phyloP scores from a whole-genome alignment of 2,113 vertebrate genomes.

The Burhinus bistriatus region DNA sequence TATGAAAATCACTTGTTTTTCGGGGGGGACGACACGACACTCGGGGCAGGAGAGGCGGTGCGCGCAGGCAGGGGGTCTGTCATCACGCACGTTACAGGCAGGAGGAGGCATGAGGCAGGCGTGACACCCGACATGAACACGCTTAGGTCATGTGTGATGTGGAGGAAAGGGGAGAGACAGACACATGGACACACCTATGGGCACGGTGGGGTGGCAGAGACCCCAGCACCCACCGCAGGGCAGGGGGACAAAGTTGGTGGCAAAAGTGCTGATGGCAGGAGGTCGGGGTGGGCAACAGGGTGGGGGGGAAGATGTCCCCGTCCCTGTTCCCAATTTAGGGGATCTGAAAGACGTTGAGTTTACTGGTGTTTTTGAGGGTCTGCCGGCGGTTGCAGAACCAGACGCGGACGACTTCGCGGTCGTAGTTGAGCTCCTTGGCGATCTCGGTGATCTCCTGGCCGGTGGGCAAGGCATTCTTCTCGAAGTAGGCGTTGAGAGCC shows the following conservation, averaged over 20 bases:
- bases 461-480: constrained; percentile 92
- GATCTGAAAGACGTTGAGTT: constrained; percentile 91
- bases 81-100: background rate
- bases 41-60: background rate
- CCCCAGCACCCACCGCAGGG: background rate
- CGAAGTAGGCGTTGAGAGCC: constrained; percentile 93
- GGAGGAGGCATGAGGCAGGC: background rate
- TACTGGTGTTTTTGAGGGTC: constrained; percentile 96
- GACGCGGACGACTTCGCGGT: constrained; percentile 92
- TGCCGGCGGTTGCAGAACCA: constrained; percentile 99
- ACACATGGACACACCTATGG: background rate
- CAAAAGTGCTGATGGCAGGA: constrained; percentile 59
- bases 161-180: background rate
- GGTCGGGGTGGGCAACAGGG: background rate
- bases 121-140: background rate
- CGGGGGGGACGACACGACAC: no score
- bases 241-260: background rate
- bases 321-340: constrained; percentile 58
- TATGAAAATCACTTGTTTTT: background rate
- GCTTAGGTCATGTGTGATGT: background rate
- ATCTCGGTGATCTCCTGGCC: constrained; percentile 98
- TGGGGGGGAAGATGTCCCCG: background rate
- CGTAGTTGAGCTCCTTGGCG: constrained; percentile 95
- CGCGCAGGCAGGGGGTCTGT: background rate
- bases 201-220: background rate